These are phyloP conservation scores for Argya squamiceps DNA, from an alignment of 2,797 vertebrate genomes.

Conservation along the genomic window DNA sequence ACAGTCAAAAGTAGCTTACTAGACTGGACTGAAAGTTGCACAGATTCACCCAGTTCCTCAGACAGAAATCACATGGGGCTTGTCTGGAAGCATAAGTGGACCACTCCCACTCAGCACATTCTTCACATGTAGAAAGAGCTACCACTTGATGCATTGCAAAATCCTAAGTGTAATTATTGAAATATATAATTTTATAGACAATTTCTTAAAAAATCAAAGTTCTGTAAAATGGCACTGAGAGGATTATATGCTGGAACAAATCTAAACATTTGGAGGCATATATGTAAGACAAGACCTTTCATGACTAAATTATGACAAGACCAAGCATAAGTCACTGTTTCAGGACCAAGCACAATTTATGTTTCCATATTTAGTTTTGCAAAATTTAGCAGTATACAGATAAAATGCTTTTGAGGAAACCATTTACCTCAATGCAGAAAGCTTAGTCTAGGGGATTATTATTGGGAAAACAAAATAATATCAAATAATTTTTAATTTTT, in stretches of 20 bases:
- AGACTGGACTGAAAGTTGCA: not conserved
- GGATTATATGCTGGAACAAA: not conserved
- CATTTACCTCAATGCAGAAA: not conserved
- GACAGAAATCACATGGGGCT: not conserved
- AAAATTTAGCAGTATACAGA: not conserved
- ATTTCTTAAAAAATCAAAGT: fast-evolving
- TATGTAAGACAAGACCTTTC: not conserved
- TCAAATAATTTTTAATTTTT: not conserved
- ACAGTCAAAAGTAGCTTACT: not conserved
- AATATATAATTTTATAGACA: not conserved
- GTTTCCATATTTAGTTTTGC: not conserved
- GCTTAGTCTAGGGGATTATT: not conserved
- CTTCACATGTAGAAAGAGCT: not conserved
- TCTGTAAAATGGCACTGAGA: not conserved
- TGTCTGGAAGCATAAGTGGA: not conserved
- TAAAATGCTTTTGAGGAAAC: not conserved
- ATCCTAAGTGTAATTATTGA: not conserved
- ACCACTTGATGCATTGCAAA: not conserved
- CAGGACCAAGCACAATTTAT: not conserved
- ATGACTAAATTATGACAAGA: not conserved
- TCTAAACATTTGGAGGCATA: not conserved
- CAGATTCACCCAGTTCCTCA: not conserved
- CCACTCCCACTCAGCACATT: not conserved
- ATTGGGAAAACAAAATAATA: not conserved
- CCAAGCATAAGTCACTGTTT: not conserved